Percentiles rank a stretch among this genome's conserved stretches.
Conservation (phyloP, 2,888 invertebrate genomes). For the Pristionchus maxplancki region DNA sequence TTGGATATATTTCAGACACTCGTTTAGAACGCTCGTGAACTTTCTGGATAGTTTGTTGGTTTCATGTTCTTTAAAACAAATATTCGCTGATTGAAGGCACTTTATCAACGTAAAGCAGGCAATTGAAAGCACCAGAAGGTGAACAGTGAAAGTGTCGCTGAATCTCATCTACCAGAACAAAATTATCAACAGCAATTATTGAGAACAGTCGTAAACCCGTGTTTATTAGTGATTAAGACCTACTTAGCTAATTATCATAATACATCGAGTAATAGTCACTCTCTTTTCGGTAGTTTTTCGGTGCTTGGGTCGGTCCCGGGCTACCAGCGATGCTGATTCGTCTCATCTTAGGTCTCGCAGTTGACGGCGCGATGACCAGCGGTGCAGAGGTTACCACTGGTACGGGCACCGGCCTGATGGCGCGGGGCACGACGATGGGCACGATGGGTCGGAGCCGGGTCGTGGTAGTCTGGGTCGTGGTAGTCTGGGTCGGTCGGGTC, state of each 20-base stretch:
- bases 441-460: not conserved
- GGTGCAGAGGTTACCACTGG: not conserved
- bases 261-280: constrained; percentile 77
- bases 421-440: not conserved
- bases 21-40: no score
- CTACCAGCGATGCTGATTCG: constrained; percentile 11
- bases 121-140: constrained; percentile 5
- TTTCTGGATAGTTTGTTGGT: no score
- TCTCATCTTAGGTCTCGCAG: not conserved
- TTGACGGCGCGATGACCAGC: not conserved
- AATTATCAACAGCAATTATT: not conserved
- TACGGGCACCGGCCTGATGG: not conserved
- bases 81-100: no score
- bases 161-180: constrained; percentile 29
- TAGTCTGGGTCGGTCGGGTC: constrained; percentile 54
- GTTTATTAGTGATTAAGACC: not conserved
- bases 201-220: not conserved
- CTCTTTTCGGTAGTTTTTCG: constrained; percentile 70
- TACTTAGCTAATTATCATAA: constrained; percentile 62
- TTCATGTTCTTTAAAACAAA: no score
- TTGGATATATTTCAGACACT: no score
- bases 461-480: constrained; percentile 51
- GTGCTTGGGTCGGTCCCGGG: constrained; percentile 47
- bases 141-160: not conserved
- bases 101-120: constrained; percentile 33